Conservation (phyloP, 2,888 invertebrate species). For the Gortyna flavago region DNA sequence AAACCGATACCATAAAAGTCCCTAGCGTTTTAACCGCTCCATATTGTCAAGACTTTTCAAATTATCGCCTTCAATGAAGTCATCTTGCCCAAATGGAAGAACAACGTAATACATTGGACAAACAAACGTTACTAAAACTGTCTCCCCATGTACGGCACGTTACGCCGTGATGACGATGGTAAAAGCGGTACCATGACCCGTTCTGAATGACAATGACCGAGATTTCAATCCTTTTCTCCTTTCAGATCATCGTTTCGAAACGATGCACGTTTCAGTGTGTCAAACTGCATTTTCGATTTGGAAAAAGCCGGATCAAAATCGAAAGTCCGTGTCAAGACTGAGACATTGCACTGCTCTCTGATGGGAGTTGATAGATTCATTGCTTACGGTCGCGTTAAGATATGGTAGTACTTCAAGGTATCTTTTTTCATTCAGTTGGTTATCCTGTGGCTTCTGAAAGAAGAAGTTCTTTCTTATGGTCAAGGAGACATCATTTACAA, state of each 20-base stretch:
- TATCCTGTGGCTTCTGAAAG: not conserved
- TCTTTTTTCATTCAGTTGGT: not conserved
- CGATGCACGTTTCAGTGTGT: constrained; percentile 51
- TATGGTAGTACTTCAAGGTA: not conserved
- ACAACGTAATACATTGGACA: constrained; percentile 64
- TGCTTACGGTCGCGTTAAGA: not conserved
- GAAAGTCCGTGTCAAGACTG: constrained; percentile 25
- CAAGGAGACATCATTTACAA: constrained; percentile 17
- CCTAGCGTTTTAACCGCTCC: constrained; percentile 28
- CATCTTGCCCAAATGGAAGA: constrained; percentile 56
- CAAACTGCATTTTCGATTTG: constrained; percentile 52
- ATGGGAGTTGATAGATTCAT: not conserved
- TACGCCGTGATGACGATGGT: constrained; percentile 50
- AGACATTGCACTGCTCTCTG: not conserved
- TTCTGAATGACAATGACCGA: constrained; percentile 71
- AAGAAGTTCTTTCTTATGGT: not conserved
- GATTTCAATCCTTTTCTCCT: constrained; percentile 71
- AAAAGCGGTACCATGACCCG: constrained; percentile 63
- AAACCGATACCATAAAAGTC: constrained; percentile 34
- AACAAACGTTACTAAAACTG: constrained; percentile 62
- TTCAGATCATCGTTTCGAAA: constrained; percentile 73
- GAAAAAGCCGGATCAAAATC: constrained; percentile 60
- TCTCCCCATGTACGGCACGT: constrained; percentile 56
- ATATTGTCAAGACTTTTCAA: constrained; percentile 33
- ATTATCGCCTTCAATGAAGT: constrained; percentile 57